Base-by-base conservation (phyloP, 2,797 vertebrate species). In the Darevskia nairensis region DNA sequence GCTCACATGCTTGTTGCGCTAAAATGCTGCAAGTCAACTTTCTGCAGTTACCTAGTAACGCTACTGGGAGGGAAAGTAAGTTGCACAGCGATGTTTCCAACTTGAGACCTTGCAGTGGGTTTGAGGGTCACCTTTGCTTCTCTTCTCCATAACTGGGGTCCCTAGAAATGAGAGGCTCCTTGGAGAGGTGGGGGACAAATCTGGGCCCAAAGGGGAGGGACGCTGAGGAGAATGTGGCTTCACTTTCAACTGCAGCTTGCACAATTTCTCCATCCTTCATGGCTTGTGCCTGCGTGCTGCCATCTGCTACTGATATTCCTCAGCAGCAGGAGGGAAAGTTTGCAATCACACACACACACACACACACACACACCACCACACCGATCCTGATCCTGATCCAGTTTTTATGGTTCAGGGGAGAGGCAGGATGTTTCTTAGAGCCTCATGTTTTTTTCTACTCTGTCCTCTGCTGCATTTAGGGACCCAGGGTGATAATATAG, bases 31-130 rank as follows among this genome's bases (percentile, higher is more conserved):
- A 66, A 81, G 78, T 32, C 69, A 89, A 80, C 83, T 89, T 89
- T 89, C 78, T 17, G 41, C 55, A 71, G 88, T 89, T 89, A 85
- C 88, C 78, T 85, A 85, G 88, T 75, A 89, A 85, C 83, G 23
- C 41, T 29, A 17, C 1, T 23, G 71, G 78, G 88, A 81, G 71
- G 71, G 69, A 81, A 50, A 55, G 23, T 39, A 6, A 75, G 59
- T 89, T 85, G 44, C 69, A 75, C 55, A 75, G 83, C 3, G 15
- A 89, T 29, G 6, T 71, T 61, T 82, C 75, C 83, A 35, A 41
- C 55, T 69, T 59, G n/a, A 71, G 71, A 50, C 82, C 32, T 50
- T 66, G 69, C 71, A 75, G 19, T n/a, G 59, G 29, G 72, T 75
- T 41, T 72, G 39, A 32, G 69, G 79, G 83, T 81, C n/a, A 59